Evolutionary conservation across 2,113 vertebrate genomes (phyloP), one percentile per base, ranked within the genome.

Genomic region (Glaucomys volans): DNA sequence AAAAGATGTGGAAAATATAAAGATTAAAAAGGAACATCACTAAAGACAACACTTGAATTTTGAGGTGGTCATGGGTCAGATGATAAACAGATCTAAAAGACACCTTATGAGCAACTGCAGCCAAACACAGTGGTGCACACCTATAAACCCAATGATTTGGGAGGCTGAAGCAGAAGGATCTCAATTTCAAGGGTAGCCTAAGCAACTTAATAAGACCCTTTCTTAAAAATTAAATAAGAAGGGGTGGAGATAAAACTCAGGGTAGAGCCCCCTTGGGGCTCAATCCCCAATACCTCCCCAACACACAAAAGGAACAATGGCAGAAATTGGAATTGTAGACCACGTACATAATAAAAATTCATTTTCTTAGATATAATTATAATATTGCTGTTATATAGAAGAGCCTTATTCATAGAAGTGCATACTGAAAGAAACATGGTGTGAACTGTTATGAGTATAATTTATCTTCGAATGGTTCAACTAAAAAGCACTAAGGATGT

Each of bases 391-490:
- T 74, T 86, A 91, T 5, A 50, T 0, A 80, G n/a, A 95, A 66
- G 0, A 90, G 40, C 18, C n/a, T 84, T 76, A 91, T 57, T 94
- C 83, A 89, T 64, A 83, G 26, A 32, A 72, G 40, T 28, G 24
- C 7, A 62, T 79, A 37, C 28, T 72, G 8, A 67, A 84, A 44
- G 37, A 22, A 86, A 17, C 71, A 88, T 10, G 17, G 30, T 5
- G 24, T 90, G 20, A 92, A 90, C 0, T 82, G 13, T 89, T 71
- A 86, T 32, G 1, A 87, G 6, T 89, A 37, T 74, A 69, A 96
- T 89, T 85, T 66, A 72, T 35, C 74, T 94, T 80, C 85, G 62
- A 75, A 75, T 50, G 11, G 17, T 82, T 92, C 54, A 91, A 83
- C 12, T 94, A 93, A 95, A 77, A 52, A 90, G 30, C 30, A 5